phyloP scores from a whole-genome alignment of 2,797 vertebrate genomes.

The Peromyscus aztecus region DNA sequence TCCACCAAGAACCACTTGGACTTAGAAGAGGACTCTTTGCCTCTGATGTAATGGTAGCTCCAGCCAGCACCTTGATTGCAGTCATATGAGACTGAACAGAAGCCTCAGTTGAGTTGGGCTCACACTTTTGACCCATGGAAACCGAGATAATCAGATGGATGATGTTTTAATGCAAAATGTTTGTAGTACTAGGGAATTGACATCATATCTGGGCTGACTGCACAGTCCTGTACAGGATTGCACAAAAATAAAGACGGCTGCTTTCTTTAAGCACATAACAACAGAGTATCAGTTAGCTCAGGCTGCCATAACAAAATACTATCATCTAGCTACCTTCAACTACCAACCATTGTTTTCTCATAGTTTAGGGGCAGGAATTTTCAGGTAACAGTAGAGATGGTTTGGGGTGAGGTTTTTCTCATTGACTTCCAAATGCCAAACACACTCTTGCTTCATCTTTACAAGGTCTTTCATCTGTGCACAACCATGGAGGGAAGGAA shows the following conservation, averaged over 20 bases:
- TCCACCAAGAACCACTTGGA: neutral
- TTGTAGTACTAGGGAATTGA: neutral
- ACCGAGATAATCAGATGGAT: neutral
- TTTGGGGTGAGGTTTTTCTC: neutral
- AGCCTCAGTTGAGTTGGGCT: neutral
- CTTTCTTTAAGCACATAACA: neutral
- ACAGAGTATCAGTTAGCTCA: neutral
- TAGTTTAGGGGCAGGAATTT: neutral
- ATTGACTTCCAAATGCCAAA: neutral
- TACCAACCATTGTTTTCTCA: neutral
- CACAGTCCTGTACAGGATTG: neutral
- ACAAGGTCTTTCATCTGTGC: neutral
- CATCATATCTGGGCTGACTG: neutral
- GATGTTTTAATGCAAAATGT: neutral
- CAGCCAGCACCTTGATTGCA: neutral
- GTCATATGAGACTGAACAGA: slow-evolving; percentile 5
- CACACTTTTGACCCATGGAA: neutral
- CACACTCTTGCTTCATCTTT: neutral
- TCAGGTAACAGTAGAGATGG: neutral
- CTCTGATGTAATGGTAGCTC: neutral
- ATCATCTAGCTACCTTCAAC: neutral
- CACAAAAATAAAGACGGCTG: neutral
- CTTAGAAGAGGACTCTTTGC: neutral
- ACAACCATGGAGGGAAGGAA: neutral
- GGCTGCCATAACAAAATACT: neutral